phyloP scores from a whole-genome alignment of 2,888 invertebrate species.

The Lomographa bimaculata region DNA sequence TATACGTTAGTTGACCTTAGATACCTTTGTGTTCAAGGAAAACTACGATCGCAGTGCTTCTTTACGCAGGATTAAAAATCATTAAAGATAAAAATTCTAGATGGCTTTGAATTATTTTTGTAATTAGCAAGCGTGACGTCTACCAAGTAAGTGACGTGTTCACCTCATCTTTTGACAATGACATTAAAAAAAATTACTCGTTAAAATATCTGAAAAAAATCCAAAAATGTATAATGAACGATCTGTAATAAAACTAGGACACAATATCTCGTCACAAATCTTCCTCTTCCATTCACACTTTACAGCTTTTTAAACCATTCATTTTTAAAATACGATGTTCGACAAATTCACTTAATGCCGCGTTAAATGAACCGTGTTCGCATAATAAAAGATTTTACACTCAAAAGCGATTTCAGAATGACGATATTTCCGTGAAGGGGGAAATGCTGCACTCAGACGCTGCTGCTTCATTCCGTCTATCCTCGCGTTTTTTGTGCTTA shows the following conservation, averaged over 20 bases:
- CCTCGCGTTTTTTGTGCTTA: conserved; percentile 54
- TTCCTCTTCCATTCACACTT: conserved; percentile 52
- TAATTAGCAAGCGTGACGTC: too few species aligned
- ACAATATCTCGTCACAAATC: conserved; percentile 53
- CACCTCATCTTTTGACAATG: too few species aligned
- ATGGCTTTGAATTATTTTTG: too few species aligned
- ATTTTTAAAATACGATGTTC: conserved; percentile 79
- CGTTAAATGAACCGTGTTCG: conserved; percentile 80
- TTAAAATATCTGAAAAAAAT: too few species aligned
- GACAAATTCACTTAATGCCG: conserved; percentile 81
- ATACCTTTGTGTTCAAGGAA: too few species aligned
- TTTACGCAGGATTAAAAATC: too few species aligned
- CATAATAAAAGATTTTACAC: conserved; percentile 81
- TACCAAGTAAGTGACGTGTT: too few species aligned
- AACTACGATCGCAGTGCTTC: too few species aligned
- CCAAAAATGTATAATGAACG: conserved; percentile 31
- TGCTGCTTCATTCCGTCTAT: conserved; percentile 47
- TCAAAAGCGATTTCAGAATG: conserved; percentile 75
- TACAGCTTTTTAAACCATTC: conserved; percentile 70
- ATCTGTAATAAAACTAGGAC: conserved; percentile 49
- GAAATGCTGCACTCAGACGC: conserved; percentile 53
- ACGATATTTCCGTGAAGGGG: conserved; percentile 69
- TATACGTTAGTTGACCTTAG: too few species aligned
- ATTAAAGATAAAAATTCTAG: too few species aligned
- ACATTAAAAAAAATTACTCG: too few species aligned